Evolutionary conservation across 1,140 invertebrate species (phyloP).

Genomic region (Gryllus bimaculatus): DNA sequence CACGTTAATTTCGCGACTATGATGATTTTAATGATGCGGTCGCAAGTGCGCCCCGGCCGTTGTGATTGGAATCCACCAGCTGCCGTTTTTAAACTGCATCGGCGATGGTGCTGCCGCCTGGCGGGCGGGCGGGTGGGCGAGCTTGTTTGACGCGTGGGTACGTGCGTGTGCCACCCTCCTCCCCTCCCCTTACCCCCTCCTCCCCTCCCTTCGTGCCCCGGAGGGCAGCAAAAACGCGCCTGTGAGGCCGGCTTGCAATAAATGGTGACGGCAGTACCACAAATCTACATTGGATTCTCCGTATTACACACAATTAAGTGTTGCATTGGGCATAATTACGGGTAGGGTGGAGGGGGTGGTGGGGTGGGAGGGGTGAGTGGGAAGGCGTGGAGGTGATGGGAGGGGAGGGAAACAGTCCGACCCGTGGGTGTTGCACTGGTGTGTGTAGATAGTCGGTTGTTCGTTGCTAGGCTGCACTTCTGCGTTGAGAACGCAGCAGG

Average conservation of each 20-base stretch:
- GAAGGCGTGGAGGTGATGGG: too few species aligned
- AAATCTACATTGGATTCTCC: constrained; percentile 4
- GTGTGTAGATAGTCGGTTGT: too few species aligned
- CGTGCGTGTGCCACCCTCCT: background rate
- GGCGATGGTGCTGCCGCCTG: background rate
- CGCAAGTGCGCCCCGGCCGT: background rate
- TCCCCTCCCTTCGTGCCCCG: background rate
- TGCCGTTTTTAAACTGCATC: background rate
- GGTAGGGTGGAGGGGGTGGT: background rate
- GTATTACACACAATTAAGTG: constrained; percentile 5
- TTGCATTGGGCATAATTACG: background rate
- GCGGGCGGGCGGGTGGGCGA: background rate
- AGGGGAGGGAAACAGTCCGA: too few species aligned
- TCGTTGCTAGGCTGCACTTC: too few species aligned
- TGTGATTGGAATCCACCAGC: background rate
- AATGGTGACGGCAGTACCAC: background rate
- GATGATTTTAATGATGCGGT: background rate
- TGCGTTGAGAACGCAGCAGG: too few species aligned
- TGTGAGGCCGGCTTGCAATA: background rate
- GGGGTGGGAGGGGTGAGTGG: background rate
- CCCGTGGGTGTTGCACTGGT: too few species aligned
- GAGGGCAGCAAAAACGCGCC: too few species aligned
- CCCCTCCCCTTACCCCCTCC: background rate
- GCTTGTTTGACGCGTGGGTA: background rate
- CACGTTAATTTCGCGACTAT: constrained; percentile 4